Percentiles rank a stretch among this genome's conserved stretches.
Evolutionary conservation across 2,797 vertebrate species (phyloP).

Genomic region (Gymnothorax reevesii): DNA sequence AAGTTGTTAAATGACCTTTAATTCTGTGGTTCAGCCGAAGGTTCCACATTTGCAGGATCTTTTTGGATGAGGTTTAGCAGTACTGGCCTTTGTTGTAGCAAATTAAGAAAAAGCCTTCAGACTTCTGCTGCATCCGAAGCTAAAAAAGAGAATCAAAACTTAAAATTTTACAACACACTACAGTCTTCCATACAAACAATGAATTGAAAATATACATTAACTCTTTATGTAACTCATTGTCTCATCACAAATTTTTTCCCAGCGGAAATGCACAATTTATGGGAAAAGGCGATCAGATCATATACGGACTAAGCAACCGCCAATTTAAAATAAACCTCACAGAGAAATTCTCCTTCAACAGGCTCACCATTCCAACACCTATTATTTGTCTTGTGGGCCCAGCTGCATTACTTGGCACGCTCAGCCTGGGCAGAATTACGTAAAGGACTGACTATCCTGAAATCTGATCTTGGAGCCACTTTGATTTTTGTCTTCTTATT

Average conservation of each 20-base stretch:
- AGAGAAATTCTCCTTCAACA: not conserved
- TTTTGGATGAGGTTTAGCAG: not conserved
- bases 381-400: not conserved
- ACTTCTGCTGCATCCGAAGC: slow-evolving; percentile 18
- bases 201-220: not conserved
- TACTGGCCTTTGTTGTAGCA: not conserved
- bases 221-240: not conserved
- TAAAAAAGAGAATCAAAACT: slow-evolving; percentile 11
- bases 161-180: not conserved
- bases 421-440: not conserved
- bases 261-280: not conserved
- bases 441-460: not conserved
- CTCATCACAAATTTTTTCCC: not conserved
- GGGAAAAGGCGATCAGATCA: not conserved
- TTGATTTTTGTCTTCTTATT: not conserved
- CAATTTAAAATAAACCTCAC: not conserved
- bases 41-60: not conserved
- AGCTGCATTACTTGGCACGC: not conserved
- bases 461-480: not conserved
- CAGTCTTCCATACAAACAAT: not conserved
- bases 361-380: not conserved
- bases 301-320: not conserved
- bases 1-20: not conserved
- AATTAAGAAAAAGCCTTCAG: not conserved
- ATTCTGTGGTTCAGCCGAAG: not conserved